These are phyloP conservation scores for Anguilla obscura DNA, from an alignment of 2,797 vertebrate genomes.

Conservation along the genomic window DNA sequence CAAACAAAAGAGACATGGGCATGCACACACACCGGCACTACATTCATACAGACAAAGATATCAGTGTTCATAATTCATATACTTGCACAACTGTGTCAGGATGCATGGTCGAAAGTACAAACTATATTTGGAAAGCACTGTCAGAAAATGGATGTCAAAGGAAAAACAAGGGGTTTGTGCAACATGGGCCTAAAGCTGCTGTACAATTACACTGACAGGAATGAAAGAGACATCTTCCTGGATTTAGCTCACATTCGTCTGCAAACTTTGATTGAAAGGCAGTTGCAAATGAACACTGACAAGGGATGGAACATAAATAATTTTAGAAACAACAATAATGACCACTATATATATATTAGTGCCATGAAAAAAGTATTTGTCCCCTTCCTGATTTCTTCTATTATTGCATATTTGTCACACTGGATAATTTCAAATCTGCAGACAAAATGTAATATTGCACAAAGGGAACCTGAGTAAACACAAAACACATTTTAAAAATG, in stretches of 20 bases:
- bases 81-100: neutral
- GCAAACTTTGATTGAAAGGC: neutral
- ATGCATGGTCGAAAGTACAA: neutral
- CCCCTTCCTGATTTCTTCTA: too few relatives aligned
- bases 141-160: neutral
- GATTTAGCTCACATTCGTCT: neutral
- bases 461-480: too few relatives aligned
- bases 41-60: neutral
- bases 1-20: too few relatives aligned
- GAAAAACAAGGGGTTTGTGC: neutral
- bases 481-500: too few relatives aligned
- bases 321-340: neutral
- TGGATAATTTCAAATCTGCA: too few relatives aligned
- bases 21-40: neutral
- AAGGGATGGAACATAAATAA: neutral
- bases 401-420: too few relatives aligned
- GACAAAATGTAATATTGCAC: too few relatives aligned
- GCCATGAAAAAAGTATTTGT: too few relatives aligned
- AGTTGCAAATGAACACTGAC: neutral
- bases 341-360: too few relatives aligned
- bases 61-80: neutral
- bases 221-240: neutral
- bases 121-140: neutral
- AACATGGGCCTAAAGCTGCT: neutral
- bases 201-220: neutral